phyloP scores from a whole-genome alignment of 2,797 vertebrate genomes.

The Chiroxiphia lanceolata region DNA sequence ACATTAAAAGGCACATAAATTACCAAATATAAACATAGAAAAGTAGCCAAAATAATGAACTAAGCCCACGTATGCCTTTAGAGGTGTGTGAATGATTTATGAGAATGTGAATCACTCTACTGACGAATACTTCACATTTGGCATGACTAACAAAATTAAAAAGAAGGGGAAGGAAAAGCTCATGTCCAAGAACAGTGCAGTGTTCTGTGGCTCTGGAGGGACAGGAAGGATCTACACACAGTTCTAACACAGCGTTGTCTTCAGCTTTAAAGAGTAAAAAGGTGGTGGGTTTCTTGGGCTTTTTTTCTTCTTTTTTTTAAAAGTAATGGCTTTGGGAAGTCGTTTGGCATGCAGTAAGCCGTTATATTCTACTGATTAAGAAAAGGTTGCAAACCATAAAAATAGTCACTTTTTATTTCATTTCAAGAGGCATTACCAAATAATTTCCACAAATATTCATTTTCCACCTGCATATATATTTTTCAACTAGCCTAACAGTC shows the following conservation, averaged over 20 bases:
- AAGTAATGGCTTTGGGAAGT: neutral
- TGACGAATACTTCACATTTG: conserved; percentile 27
- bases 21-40: conserved; percentile 61
- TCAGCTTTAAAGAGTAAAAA: neutral
- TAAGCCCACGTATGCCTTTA: conserved; percentile 2
- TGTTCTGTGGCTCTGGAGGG: neutral
- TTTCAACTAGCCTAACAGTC: conserved; percentile 50
- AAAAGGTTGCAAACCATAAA: conserved; percentile 41
- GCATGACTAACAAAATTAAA: neutral
- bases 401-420: conserved; percentile 53
- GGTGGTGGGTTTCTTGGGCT: neutral
- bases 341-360: neutral
- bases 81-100: conserved; percentile 18
- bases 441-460: conserved; percentile 15
- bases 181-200: neutral
- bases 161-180: neutral
- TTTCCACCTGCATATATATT: conserved; percentile 47
- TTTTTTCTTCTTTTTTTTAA: neutral
- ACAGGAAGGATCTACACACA: neutral
- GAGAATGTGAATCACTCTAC: conserved; percentile 1
- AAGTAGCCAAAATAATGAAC: conserved; percentile 54
- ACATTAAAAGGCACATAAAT: conserved; percentile 63
- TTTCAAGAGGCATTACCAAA: conserved; percentile 33
- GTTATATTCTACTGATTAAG: neutral
- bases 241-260: neutral